phyloP scores from a whole-genome alignment of 1,140 invertebrate species.

The Ceratina japonica region DNA sequence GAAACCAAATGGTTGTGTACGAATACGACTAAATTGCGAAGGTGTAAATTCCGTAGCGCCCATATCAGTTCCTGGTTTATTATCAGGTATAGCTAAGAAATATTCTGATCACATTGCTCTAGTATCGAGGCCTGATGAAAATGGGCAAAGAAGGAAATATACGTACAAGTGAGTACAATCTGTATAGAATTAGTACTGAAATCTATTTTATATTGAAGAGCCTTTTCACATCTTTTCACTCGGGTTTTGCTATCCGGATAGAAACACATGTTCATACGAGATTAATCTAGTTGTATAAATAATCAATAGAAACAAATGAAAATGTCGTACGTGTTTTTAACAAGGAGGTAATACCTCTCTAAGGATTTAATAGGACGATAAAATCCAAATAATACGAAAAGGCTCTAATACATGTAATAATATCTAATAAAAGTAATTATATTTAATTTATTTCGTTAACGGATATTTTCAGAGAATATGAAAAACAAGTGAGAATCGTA shows the following conservation, averaged over 20 bases:
- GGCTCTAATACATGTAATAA: neutral
- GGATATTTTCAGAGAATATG: slow-evolving; percentile 84
- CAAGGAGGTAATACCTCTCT: too few species aligned
- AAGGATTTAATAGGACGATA: too few species aligned
- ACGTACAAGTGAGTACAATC: slow-evolving; percentile 84
- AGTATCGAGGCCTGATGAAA: slow-evolving; percentile 81
- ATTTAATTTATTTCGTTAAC: neutral
- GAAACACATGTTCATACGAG: too few species aligned
- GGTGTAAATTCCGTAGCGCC: slow-evolving; percentile 81
- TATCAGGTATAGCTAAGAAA: slow-evolving; percentile 83
- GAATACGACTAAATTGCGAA: slow-evolving; percentile 82
- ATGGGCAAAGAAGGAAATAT: slow-evolving; percentile 80
- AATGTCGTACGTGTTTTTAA: slow-evolving; percentile 79
- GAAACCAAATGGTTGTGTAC: slow-evolving; percentile 82
- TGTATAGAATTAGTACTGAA: neutral
- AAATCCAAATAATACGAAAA: too few species aligned
- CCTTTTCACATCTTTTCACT: too few species aligned
- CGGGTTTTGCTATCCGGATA: too few species aligned
- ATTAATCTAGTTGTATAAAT: too few species aligned
- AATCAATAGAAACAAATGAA: too few species aligned
- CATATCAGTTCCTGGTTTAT: slow-evolving; percentile 88
- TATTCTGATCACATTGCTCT: slow-evolving; percentile 86
- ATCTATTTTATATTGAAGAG: neutral
- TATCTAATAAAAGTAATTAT: neutral
- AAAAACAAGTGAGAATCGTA: slow-evolving; percentile 84